These are phyloP conservation scores for Xiphorhynchus erythropygius DNA, from an alignment of 2,797 vertebrate genomes.

Conservation along the genomic window DNA sequence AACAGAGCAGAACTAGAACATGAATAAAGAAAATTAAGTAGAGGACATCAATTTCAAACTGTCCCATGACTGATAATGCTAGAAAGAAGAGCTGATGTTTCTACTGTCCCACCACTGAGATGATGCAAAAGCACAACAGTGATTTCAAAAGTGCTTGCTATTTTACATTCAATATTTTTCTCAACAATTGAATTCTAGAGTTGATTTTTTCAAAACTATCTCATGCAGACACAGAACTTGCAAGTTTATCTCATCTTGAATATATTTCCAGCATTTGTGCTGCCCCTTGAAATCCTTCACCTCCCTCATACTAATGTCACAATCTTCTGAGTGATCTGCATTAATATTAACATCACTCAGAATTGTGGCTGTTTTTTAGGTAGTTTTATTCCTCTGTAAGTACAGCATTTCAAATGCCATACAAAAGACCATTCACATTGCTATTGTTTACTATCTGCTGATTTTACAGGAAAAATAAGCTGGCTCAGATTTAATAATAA, in stretches of 20 bases:
- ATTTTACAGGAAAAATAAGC: background rate
- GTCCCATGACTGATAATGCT: background rate
- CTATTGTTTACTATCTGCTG: background rate
- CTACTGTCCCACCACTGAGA: background rate
- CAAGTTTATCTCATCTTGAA: background rate
- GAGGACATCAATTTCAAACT: background rate
- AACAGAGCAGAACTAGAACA: background rate
- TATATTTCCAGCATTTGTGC: background rate
- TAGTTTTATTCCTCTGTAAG: background rate
- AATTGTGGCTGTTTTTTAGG: background rate
- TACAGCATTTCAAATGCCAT: background rate
- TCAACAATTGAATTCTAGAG: background rate
- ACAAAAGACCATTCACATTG: background rate
- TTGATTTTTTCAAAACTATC: background rate
- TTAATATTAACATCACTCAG: background rate
- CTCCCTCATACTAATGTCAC: background rate
- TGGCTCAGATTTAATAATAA: background rate
- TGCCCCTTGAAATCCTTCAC: background rate
- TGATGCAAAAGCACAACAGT: background rate
- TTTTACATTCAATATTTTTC: background rate
- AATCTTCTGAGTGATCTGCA: background rate
- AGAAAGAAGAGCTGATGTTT: background rate
- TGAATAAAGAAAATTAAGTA: background rate
- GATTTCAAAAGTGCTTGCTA: background rate
- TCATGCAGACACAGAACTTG: background rate